These are phyloP conservation scores for Acromyrmex heyeri DNA, from an alignment of 1,140 invertebrate genomes.

Conservation along the genomic window DNA sequence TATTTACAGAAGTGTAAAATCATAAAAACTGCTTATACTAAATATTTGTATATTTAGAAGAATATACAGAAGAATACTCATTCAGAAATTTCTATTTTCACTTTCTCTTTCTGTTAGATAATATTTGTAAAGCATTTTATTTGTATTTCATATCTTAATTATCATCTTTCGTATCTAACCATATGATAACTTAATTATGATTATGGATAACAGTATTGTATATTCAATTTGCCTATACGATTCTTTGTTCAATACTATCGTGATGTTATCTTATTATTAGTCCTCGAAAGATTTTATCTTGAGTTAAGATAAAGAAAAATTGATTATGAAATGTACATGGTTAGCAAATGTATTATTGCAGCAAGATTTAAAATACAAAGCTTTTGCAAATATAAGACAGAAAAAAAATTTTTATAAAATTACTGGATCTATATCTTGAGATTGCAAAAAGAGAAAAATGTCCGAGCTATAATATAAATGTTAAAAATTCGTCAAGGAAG, in stretches of 20 bases:
- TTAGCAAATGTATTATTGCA: background rate
- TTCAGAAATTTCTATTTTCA: background rate
- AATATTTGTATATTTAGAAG: background rate
- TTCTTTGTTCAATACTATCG: conserved; percentile 27
- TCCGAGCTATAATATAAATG: background rate
- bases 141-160: background rate
- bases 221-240: background rate
- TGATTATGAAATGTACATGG: conserved; percentile 14
- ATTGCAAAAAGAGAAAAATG: conserved; percentile 1
- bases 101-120: background rate
- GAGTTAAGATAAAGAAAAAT: conserved; percentile 38
- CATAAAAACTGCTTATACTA: background rate
- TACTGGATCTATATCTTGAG: conserved; percentile 14
- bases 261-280: conserved; percentile 48
- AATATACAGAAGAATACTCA: background rate
- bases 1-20: background rate
- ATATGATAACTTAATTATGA: conserved; percentile 29
- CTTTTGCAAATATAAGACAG: conserved; percentile 10
- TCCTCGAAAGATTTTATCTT: conserved; percentile 42
- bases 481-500: background rate
- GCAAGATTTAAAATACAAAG: conserved; percentile 18
- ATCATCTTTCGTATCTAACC: conserved; percentile 13
- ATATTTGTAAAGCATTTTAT: conserved; percentile 9
- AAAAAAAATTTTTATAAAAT: conserved; percentile 13
- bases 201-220: conserved; percentile 25